Evolutionary conservation across 2,113 vertebrate genomes (phyloP).

Genomic region (Varanus salvator): DNA sequence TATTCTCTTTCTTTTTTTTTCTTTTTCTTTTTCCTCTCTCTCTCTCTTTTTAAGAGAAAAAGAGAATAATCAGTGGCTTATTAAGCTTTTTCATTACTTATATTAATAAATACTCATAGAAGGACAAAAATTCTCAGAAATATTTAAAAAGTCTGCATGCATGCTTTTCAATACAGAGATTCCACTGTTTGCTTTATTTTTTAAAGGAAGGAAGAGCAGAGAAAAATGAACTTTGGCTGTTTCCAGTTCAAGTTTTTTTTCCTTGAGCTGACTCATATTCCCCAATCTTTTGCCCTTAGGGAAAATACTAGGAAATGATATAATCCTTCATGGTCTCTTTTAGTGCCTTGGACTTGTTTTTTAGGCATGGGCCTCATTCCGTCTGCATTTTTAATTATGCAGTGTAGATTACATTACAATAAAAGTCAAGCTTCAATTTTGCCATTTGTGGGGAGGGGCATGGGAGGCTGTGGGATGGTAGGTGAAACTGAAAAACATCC

Average conservation of each 20-base stretch:
- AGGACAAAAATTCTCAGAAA: not conserved
- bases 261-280: conserved; percentile 76
- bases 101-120: not conserved
- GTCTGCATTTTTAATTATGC: conserved; percentile 69
- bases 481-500: not conserved
- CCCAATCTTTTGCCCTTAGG: conserved; percentile 74
- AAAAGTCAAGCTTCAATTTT: conserved; percentile 1
- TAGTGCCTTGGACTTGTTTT: conserved; percentile 58
- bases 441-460: not conserved
- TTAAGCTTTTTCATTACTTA: not conserved
- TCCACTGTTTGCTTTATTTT: not conserved
- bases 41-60: no score
- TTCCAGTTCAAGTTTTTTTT: conserved; percentile 69
- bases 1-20: no score
- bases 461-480: not conserved
- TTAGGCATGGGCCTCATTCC: conserved; percentile 54
- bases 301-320: conserved; percentile 80
- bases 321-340: conserved; percentile 60
- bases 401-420: conserved; percentile 20
- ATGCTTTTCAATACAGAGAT: not conserved
- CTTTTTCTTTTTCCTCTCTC: no score
- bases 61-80: no score
- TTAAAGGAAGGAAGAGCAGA: conserved; percentile 56
- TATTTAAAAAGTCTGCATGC: not conserved
- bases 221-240: conserved; percentile 68